Evolutionary conservation across 2,888 invertebrate genomes (phyloP), one percentile per base, ranked within the genome.

Genomic region (Nomada goodeniana): DNA sequence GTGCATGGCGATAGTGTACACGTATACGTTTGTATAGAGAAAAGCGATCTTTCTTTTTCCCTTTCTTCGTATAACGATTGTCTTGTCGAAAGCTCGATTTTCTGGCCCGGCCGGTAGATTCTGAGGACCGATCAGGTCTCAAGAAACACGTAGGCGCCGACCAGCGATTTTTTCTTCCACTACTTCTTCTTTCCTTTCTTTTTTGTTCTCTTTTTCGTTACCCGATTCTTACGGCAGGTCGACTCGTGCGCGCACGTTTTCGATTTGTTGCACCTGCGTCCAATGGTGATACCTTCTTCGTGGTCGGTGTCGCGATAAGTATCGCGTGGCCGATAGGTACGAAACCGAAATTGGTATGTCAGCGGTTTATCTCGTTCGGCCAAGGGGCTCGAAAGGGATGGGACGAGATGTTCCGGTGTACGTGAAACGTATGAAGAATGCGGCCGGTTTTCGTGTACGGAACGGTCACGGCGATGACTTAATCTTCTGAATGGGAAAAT

Each of bases 81-180:
- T 88, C 84, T 88, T 86, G 88, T 88, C 89, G 84, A 87, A 87
- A 82, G 83, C 80, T 76, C 88, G 88, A 86, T 86, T 86, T 85
- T 80, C 80, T 80, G 76, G 77, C 74, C 65, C 23, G 50, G 53
- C 60, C 78, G 86, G 68, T 55, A 76, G 82, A 86, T 87, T 81
- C 72, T n/a, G 29, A 50, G 63, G 67, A 7, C 79, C 82, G 80
- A 85, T 80, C 70, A 36, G 73, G 75, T 53, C 75, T 81, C 44
- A 11, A 52, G 57, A 59, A 61, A 63, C 36, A 63, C 80, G 81
- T 80, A 84, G 81, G 84, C 88, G 86, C 86, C 79, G 79, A 52
- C 61, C 36, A 18, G 26, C 36, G 26, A 47, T 36, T 50, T 42
- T 23, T 4, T 5, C 11, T 26, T 44, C 15, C 53, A 11, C 36